phyloP scores from a whole-genome alignment of 1,140 invertebrate species.

The Periplaneta americana region DNA sequence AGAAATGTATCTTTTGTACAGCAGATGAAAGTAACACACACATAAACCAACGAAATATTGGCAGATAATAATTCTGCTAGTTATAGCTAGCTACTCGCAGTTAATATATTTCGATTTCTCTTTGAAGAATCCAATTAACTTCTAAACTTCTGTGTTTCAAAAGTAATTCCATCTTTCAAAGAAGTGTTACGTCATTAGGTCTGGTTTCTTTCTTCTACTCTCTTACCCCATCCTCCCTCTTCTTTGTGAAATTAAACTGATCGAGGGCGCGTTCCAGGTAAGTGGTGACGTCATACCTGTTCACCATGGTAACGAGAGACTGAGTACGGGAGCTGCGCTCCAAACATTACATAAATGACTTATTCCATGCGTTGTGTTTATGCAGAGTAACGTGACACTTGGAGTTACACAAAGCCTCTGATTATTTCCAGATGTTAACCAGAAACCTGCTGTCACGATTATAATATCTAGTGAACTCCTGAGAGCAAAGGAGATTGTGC shows the following conservation, averaged over 20 bases:
- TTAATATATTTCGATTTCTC: too few relatives aligned
- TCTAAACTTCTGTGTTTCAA: too few relatives aligned
- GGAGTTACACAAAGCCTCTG: neutral
- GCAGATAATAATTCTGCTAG: too few relatives aligned
- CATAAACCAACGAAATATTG: too few relatives aligned
- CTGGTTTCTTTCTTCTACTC: neutral
- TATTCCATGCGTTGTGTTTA: too few relatives aligned
- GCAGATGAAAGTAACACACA: too few relatives aligned
- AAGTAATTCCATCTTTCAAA: too few relatives aligned
- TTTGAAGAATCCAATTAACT: too few relatives aligned
- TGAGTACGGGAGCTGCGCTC: neutral
- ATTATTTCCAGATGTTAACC: neutral
- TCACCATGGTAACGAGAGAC: neutral
- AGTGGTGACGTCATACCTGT: neutral
- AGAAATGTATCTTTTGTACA: too few relatives aligned
- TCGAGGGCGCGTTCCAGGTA: neutral
- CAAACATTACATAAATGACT: too few relatives aligned
- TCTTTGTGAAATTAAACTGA: neutral
- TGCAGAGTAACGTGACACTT: neutral
- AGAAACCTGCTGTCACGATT: neutral
- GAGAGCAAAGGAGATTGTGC: neutral
- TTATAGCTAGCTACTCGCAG: too few relatives aligned
- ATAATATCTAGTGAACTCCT: neutral
- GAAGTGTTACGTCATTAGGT: neutral
- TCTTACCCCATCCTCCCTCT: neutral